Evolutionary conservation across 2,888 invertebrate genomes (phyloP), one percentile per base, ranked within the genome.

Genomic region (Crioceris asparagi): DNA sequence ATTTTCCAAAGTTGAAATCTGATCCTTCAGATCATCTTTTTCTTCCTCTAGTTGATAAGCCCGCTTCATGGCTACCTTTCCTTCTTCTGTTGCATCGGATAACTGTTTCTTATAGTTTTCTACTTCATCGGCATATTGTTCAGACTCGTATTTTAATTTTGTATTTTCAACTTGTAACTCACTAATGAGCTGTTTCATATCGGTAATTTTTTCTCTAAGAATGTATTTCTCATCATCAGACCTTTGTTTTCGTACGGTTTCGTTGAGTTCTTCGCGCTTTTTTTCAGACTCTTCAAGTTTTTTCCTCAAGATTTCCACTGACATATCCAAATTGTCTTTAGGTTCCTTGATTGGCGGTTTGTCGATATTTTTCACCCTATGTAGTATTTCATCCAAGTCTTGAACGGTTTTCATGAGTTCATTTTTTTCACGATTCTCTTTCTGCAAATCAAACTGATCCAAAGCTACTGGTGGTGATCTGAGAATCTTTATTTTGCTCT

Each of bases 101-200:
- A 47, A 21, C n/a, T 51, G 44, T 15, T 43, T 45, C 26, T 50
- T 49, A 27, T 42, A 45, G 21, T 40, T 42, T 35, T 49, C 44
- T 2, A 49, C 17, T 16, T 54, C 51, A 29, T 52, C 50, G 1
- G 18, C 15, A 5, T 49, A 32, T 16, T 52, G 49, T 29, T 50
- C 49, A 26, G 39, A 40, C 39, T 54, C 50, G 29, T 46, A 47
- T 27, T 48, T 51, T 19, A 52, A 14, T 35, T 52, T 52, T 2
- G 50, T 48, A 26, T 52, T 54, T 38, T 52, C 52, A 2, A 51
- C 46, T 35, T 54, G 50, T 16, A 54, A 19, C 29, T 54, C 49
- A 6, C 46, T 50, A 8, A 52, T 36, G n/a, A 50, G 32, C 26
- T 50, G 49, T 18, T 52, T 52, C 42, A 52, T 38, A 12, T 52